Base-by-base conservation (phyloP, 2,888 invertebrate genomes). In the Gibbula magus region DNA sequence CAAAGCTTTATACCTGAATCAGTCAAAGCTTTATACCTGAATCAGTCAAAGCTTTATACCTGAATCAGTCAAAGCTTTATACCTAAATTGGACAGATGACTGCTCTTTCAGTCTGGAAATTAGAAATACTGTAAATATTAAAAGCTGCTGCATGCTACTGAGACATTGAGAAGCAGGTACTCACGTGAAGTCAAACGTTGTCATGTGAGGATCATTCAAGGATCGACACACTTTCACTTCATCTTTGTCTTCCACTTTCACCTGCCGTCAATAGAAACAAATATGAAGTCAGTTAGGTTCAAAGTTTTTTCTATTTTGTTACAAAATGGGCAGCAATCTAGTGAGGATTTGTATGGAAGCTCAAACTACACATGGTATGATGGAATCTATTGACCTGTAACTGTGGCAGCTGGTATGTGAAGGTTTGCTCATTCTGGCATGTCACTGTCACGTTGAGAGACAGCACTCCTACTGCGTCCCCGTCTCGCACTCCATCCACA, bases 191-290 rank as follows among this genome's bases (percentile, higher is more conserved):
- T 86, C 86, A 81, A 86, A 87, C 8, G 87, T 88, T 8, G 73
- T 86, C 29, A 87, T 82, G 54, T 88, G 88, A 16, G 88, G 88
- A 78, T 87, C 88, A 78, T 86, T 86, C 13, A 84, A 61, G 10
- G 87, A 86, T 18, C 77, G 39, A 77, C 88, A 88, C 2, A 81
- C 25, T 2, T 83, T 81, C 22, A 78, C 77, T 22, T 75, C 80
- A 67, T 87, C 87, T 29, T 75, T 81, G 75, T 87, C 86, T 25
- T 80, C 77, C 10, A 86, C 79, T 32, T 82, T 81, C 18, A 85
- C 81, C 85, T 86, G 67, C 3, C n/a, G n/a, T n/a, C 76, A 80
- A 39, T 76, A 51, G 16, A 75, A 73, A 29, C n/a, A n/a, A n/a
- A n/a, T n/a, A n/a, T n/a, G n/a, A n/a, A n/a, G n/a, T n/a, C n/a